Conservation (phyloP, 2,797 vertebrate genomes). For the Sparus aurata region DNA sequence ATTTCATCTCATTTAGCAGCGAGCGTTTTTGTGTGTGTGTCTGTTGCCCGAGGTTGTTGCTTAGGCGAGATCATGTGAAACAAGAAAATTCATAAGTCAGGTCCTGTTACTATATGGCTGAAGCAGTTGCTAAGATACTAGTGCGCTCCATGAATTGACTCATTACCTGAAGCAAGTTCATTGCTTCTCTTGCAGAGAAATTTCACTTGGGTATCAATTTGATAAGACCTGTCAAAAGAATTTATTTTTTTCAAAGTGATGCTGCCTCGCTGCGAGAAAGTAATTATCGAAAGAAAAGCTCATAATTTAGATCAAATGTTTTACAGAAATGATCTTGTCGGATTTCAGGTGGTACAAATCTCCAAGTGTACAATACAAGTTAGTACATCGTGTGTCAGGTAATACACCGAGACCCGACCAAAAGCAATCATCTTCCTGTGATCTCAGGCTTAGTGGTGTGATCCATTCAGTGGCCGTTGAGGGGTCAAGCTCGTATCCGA, state of each 20-base stretch:
- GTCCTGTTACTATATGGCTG: conserved; percentile 59
- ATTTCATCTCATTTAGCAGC: conserved; percentile 44
- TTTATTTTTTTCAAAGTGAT: conserved; percentile 28
- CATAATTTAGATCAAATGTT: conserved; percentile 38
- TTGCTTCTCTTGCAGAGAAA: conserved; percentile 44
- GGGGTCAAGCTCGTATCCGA: conserved; percentile 45
- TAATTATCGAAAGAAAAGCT: conserved; percentile 43
- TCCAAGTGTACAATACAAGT: conserved; percentile 28
- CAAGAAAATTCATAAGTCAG: conserved; percentile 55
- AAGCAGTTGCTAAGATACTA: conserved; percentile 80
- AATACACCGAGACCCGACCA: conserved; percentile 1
- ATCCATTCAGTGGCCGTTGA: conserved; percentile 49
- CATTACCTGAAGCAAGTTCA: conserved; percentile 68
- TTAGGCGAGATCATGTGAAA: conserved; percentile 66
- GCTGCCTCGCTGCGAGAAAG: conserved; percentile 11
- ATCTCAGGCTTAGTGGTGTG: conserved; percentile 21
- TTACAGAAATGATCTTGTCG: conserved; percentile 4
- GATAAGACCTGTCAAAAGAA: conserved; percentile 54
- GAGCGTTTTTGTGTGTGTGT: conserved; percentile 14
- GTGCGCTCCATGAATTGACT: conserved; percentile 63
- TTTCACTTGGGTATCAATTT: conserved; percentile 52
- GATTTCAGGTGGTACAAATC: conserved; percentile 16
- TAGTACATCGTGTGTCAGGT: conserved; percentile 10
- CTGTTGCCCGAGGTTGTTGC: conserved; percentile 38
- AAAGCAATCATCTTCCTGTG: conserved; percentile 25